Evolutionary conservation across 1,140 invertebrate species (phyloP).

Genomic region (Olivierus martensii): DNA sequence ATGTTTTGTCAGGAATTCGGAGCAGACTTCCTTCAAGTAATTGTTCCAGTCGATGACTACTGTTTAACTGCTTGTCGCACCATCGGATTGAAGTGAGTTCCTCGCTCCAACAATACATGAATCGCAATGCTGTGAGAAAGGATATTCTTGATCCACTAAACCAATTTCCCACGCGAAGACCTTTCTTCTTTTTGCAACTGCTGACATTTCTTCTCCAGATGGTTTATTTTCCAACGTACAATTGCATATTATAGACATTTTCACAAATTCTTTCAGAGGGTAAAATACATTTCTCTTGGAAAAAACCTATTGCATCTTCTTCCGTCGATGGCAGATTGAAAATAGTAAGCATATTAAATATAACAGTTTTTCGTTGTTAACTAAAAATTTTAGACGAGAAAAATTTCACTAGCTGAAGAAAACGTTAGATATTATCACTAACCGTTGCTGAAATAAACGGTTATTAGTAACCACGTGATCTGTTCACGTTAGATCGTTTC

Average conservation of each 20-base stretch:
- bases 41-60: background rate
- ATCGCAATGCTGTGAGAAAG: background rate
- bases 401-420: too few relatives aligned
- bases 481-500: too few relatives aligned
- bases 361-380: too few relatives aligned
- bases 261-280: background rate
- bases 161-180: background rate
- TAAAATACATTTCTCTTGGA: background rate
- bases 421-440: too few relatives aligned
- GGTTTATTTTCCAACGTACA: background rate
- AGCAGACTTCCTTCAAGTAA: background rate
- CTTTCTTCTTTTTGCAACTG: background rate
- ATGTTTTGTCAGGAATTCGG: too few relatives aligned
- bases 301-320: too few relatives aligned
- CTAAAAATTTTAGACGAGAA: too few relatives aligned
- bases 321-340: too few relatives aligned
- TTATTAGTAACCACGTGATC: too few relatives aligned
- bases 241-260: background rate
- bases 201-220: background rate
- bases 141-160: background rate
- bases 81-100: background rate
- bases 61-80: background rate
- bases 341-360: too few relatives aligned
- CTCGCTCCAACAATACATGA: background rate
- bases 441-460: too few relatives aligned